These are phyloP conservation scores for Paratilapia polleni DNA, from an alignment of 2,113 vertebrate genomes.

Conservation along the genomic window DNA sequence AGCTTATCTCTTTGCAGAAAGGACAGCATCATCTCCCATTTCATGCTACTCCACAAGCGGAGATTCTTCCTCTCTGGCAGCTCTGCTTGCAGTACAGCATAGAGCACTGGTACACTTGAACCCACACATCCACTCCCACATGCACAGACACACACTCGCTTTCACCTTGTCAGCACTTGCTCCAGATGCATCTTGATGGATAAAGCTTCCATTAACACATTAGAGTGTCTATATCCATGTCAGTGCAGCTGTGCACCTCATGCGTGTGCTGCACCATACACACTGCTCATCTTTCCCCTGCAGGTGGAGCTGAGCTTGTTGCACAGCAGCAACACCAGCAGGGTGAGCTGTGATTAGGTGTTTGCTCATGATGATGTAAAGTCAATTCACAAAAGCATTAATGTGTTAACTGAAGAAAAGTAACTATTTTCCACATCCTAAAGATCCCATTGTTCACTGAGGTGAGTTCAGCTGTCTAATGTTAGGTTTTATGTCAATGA, in stretches of 20 bases:
- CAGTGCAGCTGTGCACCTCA: constrained; percentile 47
- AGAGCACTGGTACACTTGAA: constrained; percentile 4
- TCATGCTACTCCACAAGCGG: background rate
- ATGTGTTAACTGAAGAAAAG: constrained; percentile 56
- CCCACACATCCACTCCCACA: background rate
- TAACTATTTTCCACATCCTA: constrained; percentile 37
- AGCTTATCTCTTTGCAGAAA: background rate
- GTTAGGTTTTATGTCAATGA: constrained; percentile 59
- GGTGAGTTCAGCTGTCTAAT: constrained; percentile 56
- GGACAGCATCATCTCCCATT: background rate
- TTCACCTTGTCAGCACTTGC: constrained; percentile 61
- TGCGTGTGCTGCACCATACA: background rate
- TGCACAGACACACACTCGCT: constrained; percentile 1
- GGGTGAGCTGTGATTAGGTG: background rate
- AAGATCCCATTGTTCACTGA: constrained; percentile 56
- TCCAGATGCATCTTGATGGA: constrained; percentile 59
- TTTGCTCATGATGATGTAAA: constrained; percentile 48
- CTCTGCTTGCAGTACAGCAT: constrained; percentile 5
- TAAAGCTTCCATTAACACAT: constrained; percentile 68
- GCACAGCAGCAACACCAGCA: constrained; percentile 13
- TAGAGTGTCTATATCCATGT: constrained; percentile 48
- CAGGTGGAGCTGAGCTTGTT: constrained; percentile 31
- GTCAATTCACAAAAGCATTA: constrained; percentile 41
- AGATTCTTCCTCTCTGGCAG: background rate
- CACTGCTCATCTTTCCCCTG: constrained; percentile 18